A percentile compares a stretch with the other conserved stretches of the same genome.
Evolutionary conservation across 2,888 invertebrate genomes (phyloP).

Genomic region (Bursaphelenchus okinawaensis): DNA sequence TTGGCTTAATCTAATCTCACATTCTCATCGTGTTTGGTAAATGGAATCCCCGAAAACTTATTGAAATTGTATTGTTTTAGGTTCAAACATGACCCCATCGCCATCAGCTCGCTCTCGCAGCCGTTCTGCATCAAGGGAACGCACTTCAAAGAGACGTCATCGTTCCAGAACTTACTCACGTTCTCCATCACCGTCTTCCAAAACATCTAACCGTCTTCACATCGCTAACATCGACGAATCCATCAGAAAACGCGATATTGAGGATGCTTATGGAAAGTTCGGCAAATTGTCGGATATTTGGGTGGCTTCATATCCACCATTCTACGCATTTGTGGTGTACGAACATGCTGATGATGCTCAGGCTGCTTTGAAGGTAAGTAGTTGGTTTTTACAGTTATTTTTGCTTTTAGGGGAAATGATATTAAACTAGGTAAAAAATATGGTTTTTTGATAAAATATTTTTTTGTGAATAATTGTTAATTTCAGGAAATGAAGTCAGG

Average conservation of each 20-base stretch:
- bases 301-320: slow-evolving; percentile 31
- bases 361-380: slow-evolving; percentile 25
- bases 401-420: background rate
- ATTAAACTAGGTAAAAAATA: background rate
- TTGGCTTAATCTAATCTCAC: too few relatives aligned
- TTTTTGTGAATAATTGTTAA: background rate
- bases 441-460: background rate
- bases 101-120: slow-evolving; percentile 12
- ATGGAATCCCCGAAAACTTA: too few relatives aligned
- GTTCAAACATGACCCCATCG: background rate
- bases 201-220: slow-evolving; percentile 22
- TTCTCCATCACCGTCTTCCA: slow-evolving; percentile 6
- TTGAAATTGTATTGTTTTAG: background rate
- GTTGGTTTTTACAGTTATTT: background rate
- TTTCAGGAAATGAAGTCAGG: slow-evolving; percentile 28
- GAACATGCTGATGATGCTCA: slow-evolving; percentile 27
- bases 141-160: slow-evolving; percentile 1
- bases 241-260: slow-evolving; percentile 31
- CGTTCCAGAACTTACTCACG: background rate
- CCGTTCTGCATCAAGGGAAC: slow-evolving; percentile 22
- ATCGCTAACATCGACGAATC: slow-evolving; percentile 32
- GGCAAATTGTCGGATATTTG: slow-evolving; percentile 28
- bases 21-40: too few relatives aligned
- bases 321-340: slow-evolving; percentile 36
- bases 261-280: slow-evolving; percentile 27